A percentile compares a stretch with the other conserved stretches of the same genome.
Conservation (phyloP, 2,888 invertebrate species). For the Polyommatus iphigenia region DNA sequence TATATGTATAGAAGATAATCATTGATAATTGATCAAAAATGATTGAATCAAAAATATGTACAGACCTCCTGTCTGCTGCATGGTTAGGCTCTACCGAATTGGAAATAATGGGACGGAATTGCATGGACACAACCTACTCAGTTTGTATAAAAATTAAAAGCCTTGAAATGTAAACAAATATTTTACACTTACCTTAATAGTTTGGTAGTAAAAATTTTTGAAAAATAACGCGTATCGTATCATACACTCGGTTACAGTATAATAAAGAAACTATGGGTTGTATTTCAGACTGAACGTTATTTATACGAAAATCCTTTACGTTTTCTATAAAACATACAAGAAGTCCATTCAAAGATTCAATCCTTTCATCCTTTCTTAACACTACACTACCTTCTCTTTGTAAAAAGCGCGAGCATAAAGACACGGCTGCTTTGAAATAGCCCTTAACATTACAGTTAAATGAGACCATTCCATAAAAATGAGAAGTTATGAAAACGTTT, state of each 20-base stretch:
- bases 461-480: slow-evolving; percentile 8
- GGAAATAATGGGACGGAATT: slow-evolving; percentile 42
- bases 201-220: background rate
- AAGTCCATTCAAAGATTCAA: slow-evolving; percentile 13
- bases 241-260: background rate
- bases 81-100: slow-evolving; percentile 41
- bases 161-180: background rate
- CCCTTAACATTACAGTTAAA: background rate
- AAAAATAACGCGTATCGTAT: too few relatives aligned
- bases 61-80: slow-evolving; percentile 44
- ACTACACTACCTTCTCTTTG: background rate
- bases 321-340: background rate
- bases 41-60: too few relatives aligned
- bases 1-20: too few relatives aligned
- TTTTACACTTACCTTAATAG: background rate
- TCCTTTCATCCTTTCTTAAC: slow-evolving; percentile 11
- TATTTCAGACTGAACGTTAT: background rate
- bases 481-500: slow-evolving; percentile 1
- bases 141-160: background rate
- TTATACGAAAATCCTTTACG: background rate
- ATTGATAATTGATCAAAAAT: too few relatives aligned
- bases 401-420: background rate
- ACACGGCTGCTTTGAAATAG: background rate
- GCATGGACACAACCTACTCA: slow-evolving; percentile 46
- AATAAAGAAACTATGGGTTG: background rate